A percentile compares a stretch with the other conserved stretches of the same genome.
phyloP scores from a whole-genome alignment of 2,113 vertebrate genomes.

The Phodopus roborovskii region DNA sequence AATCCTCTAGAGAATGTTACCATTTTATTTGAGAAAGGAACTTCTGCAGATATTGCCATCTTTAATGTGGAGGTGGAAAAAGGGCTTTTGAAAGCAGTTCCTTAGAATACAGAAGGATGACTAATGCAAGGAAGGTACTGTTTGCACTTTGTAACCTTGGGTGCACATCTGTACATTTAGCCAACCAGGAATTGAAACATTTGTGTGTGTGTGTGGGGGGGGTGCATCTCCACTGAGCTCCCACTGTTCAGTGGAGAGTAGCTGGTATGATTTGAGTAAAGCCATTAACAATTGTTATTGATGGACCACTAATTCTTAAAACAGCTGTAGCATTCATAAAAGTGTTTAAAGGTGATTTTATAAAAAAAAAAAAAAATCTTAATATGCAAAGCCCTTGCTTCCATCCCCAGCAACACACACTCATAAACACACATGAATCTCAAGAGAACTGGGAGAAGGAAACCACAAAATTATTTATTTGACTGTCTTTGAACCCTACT shows the following conservation, averaged over 20 bases:
- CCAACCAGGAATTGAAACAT: background rate
- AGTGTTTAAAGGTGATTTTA: conserved; percentile 11
- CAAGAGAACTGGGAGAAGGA: background rate
- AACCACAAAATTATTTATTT: background rate
- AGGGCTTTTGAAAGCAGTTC: background rate
- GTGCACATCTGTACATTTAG: background rate
- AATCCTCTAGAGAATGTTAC: background rate
- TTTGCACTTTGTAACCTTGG: background rate
- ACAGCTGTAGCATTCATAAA: background rate
- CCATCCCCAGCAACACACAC: background rate
- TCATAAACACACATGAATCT: background rate
- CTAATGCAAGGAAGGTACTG: background rate
- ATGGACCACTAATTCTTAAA: background rate
- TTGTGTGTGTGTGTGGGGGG: background rate
- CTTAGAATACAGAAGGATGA: background rate
- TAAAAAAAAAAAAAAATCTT: too few relatives aligned
- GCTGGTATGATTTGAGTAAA: background rate
- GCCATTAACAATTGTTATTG: background rate
- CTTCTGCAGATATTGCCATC: background rate
- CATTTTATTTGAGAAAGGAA: background rate
- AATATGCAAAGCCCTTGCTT: background rate
- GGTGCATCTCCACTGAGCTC: background rate
- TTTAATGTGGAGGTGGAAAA: background rate
- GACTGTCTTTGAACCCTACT: conserved; percentile 47
- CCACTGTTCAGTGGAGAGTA: background rate